Conservation (phyloP, 1,140 invertebrate genomes). For the Hestina assimilis region DNA sequence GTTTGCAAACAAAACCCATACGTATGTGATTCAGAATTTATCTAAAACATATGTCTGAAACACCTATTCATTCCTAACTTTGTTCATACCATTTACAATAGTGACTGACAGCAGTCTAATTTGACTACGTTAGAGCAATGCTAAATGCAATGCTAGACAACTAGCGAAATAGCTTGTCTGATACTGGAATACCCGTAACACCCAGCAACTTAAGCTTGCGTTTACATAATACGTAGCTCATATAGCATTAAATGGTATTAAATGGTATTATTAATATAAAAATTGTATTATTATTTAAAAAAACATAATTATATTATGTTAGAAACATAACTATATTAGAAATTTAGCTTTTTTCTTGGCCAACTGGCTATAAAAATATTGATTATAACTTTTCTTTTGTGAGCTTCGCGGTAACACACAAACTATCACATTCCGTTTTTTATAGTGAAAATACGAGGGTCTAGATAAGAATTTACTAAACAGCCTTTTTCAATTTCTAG, state of each 20-base stretch:
- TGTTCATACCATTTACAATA: constrained; percentile 6
- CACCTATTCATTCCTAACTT: neutral
- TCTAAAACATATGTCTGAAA: neutral
- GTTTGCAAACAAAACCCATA: neutral
- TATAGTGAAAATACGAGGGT: no score
- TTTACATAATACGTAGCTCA: no score
- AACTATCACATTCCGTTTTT: no score
- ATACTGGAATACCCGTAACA: constrained; percentile 4
- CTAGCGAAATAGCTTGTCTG: constrained; percentile 8
- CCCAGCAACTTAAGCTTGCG: neutral
- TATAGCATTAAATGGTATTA: no score
- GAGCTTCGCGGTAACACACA: no score
- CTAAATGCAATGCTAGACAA: constrained; percentile 6
- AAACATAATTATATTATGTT: no score
- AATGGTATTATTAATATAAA: no score
- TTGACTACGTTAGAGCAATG: constrained; percentile 14
- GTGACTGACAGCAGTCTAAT: constrained; percentile 17
- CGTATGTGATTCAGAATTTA: neutral
- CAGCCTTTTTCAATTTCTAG: neutral
- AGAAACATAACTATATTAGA: no score
- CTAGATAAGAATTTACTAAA: neutral
- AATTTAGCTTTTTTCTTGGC: no score
- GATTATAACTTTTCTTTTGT: no score
- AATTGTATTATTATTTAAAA: neutral
- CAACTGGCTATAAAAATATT: no score